Percentiles rank a stretch among this genome's conserved stretches.
Evolutionary conservation across 2,113 vertebrate genomes (phyloP).

Genomic region (Arenaria interpres): DNA sequence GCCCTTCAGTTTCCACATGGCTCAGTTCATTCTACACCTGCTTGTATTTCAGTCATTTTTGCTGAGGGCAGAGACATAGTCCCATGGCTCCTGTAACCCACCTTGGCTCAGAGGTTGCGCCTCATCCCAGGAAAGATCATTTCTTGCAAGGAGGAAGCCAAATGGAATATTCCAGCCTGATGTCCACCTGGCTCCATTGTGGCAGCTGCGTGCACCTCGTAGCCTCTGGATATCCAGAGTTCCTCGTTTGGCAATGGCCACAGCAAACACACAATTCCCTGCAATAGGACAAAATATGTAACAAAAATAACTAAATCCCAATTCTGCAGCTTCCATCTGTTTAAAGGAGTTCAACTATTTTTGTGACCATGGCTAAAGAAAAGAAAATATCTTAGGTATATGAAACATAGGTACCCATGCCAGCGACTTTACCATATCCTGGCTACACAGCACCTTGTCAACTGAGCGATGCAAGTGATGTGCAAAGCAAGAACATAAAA

Average conservation of each 20-base stretch:
- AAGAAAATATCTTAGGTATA: not conserved
- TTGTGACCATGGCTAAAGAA: not conserved
- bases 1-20: not conserved
- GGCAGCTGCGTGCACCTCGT: slow-evolving; percentile 82
- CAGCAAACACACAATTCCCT: slow-evolving; percentile 86
- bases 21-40: not conserved
- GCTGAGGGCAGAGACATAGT: not conserved
- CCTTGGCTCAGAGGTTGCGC: slow-evolving; percentile 84
- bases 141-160: slow-evolving; percentile 85
- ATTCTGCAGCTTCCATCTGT: not conserved
- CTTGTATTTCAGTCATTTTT: not conserved
- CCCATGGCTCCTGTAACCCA: not conserved
- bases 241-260: slow-evolving; percentile 81
- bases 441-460: not conserved
- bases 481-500: not conserved
- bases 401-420: not conserved
- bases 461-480: not conserved
- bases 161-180: slow-evolving; percentile 90
- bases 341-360: not conserved
- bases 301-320: not conserved
- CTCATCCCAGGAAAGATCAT: slow-evolving; percentile 83
- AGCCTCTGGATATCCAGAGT: slow-evolving; percentile 78
- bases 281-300: not conserved
- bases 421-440: not conserved
- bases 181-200: slow-evolving; percentile 85